These are phyloP conservation scores for Prosapia bicincta DNA, from an alignment of 2,888 invertebrate species.

Conservation along the genomic window DNA sequence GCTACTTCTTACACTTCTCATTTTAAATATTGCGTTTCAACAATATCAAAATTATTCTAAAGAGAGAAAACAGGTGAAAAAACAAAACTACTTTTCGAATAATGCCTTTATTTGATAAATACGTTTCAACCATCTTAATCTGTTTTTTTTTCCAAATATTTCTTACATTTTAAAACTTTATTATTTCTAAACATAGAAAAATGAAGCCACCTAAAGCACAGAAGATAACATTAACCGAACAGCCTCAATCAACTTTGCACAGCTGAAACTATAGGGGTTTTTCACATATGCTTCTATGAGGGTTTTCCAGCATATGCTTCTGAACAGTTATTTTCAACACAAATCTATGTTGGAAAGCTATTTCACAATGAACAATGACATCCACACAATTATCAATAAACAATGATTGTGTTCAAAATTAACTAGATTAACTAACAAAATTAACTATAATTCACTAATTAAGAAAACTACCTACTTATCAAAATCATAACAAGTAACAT, in stretches of 20 bases:
- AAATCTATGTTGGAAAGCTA: background rate
- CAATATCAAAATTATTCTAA: too few relatives aligned
- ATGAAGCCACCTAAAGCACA: conserved; percentile 23
- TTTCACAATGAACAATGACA: background rate
- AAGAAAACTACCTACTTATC: background rate
- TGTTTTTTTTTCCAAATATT: background rate
- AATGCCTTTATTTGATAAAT: conserved; percentile 27
- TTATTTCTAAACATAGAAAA: conserved; percentile 27
- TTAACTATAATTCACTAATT: background rate
- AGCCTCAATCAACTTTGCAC: conserved; percentile 15
- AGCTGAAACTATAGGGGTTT: conserved; percentile 6
- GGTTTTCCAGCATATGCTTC: background rate
- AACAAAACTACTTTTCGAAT: conserved; percentile 3
- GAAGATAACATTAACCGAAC: background rate
- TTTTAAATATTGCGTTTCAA: too few relatives aligned
- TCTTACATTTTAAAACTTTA: conserved; percentile 13
- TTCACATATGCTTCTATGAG: too few relatives aligned
- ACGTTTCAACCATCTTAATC: conserved; percentile 3
- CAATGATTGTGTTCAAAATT: conserved; percentile 6
- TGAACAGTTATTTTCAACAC: conserved; percentile 11
- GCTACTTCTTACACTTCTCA: too few relatives aligned
- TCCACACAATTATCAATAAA: background rate
- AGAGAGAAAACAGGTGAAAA: background rate
- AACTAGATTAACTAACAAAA: conserved; percentile 8
- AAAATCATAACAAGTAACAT: background rate